A percentile compares a stretch with the other conserved stretches of the same genome.
Evolutionary conservation across 2,888 invertebrate genomes (phyloP).

Genomic region (Diloba caeruleocephala): DNA sequence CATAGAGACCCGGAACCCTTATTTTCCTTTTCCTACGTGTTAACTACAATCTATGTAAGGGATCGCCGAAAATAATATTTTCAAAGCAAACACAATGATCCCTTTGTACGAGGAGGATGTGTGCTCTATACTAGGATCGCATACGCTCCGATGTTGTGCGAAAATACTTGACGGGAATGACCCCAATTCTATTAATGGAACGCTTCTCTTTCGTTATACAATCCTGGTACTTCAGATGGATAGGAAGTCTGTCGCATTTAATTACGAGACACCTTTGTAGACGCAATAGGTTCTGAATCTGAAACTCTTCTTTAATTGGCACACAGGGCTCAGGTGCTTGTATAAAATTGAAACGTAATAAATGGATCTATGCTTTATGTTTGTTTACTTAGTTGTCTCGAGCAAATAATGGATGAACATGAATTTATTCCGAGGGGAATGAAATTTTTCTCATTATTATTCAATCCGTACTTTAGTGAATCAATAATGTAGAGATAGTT

Average conservation of each 20-base stretch:
- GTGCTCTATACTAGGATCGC: slow-evolving; percentile 36
- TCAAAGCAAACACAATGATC: slow-evolving; percentile 58
- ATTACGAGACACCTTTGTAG: slow-evolving; percentile 15
- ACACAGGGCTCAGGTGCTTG: slow-evolving; percentile 32
- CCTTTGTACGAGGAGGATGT: slow-evolving; percentile 51
- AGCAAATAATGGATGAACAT: slow-evolving; percentile 42
- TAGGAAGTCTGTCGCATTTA: slow-evolving; percentile 19
- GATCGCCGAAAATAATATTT: slow-evolving; percentile 60
- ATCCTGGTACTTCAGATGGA: slow-evolving; percentile 35
- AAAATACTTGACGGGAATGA: slow-evolving; percentile 38
- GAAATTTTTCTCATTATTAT: slow-evolving; percentile 38
- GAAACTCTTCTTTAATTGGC: slow-evolving; percentile 38
- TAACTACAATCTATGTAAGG: slow-evolving; percentile 53
- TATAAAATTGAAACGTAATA: slow-evolving; percentile 40
- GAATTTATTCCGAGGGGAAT: slow-evolving; percentile 29
- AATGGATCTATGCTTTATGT: slow-evolving; percentile 33
- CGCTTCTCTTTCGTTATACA: slow-evolving; percentile 24
- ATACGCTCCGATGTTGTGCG: slow-evolving; percentile 25
- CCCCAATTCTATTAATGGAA: slow-evolving; percentile 38
- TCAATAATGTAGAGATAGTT: slow-evolving; percentile 37
- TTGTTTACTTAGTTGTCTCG: slow-evolving; percentile 31
- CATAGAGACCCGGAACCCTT: slow-evolving; percentile 33
- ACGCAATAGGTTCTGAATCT: not conserved
- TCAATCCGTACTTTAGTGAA: slow-evolving; percentile 37
- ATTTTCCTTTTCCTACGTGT: slow-evolving; percentile 42